These are phyloP conservation scores for Fringilla coelebs DNA, from an alignment of 2,797 vertebrate species.

Conservation along the genomic window DNA sequence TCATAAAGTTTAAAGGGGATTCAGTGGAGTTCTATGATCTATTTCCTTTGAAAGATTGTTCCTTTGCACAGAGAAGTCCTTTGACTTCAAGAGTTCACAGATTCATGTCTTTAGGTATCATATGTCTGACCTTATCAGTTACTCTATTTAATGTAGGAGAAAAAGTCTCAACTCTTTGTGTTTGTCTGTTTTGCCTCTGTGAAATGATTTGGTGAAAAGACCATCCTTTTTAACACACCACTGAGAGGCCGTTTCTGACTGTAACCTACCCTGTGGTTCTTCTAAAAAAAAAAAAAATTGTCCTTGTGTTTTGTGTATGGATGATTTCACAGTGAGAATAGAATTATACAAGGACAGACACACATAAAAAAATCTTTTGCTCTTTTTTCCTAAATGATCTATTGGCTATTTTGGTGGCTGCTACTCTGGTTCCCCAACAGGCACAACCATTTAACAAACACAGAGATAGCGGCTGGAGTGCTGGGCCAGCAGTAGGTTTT, in stretches of 20 bases:
- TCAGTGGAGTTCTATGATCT: conserved; percentile 89
- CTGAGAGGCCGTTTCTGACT: conserved; percentile 80
- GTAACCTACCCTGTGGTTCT: conserved; percentile 84
- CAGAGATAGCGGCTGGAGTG: conserved; percentile 69
- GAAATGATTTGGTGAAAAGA: conserved; percentile 86
- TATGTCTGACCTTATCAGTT: conserved; percentile 94
- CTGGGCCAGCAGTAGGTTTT: conserved; percentile 72
- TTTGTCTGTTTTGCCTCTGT: conserved; percentile 88
- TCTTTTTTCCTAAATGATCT: conserved; percentile 79
- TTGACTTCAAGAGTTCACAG: conserved; percentile 92
- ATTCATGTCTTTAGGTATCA: conserved; percentile 95
- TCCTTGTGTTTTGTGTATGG: conserved; percentile 82
- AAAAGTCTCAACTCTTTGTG: conserved; percentile 90
- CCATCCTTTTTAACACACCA: conserved; percentile 82
- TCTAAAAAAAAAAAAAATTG: conserved; percentile 73
- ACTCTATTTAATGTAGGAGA: conserved; percentile 90
- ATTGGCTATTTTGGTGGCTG: conserved; percentile 77
- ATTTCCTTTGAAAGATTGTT: conserved; percentile 86
- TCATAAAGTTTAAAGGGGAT: conserved; percentile 88
- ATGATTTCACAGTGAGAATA: conserved; percentile 83
- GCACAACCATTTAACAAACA: conserved; percentile 73
- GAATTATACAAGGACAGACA: conserved; percentile 81
- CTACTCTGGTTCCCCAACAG: conserved; percentile 78
- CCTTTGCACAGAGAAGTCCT: conserved; percentile 85
- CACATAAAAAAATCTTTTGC: conserved; percentile 79